Evolutionary conservation across 2,113 vertebrate species (phyloP), one percentile per base, ranked within the genome.

Genomic region (Mungos mungo): DNA sequence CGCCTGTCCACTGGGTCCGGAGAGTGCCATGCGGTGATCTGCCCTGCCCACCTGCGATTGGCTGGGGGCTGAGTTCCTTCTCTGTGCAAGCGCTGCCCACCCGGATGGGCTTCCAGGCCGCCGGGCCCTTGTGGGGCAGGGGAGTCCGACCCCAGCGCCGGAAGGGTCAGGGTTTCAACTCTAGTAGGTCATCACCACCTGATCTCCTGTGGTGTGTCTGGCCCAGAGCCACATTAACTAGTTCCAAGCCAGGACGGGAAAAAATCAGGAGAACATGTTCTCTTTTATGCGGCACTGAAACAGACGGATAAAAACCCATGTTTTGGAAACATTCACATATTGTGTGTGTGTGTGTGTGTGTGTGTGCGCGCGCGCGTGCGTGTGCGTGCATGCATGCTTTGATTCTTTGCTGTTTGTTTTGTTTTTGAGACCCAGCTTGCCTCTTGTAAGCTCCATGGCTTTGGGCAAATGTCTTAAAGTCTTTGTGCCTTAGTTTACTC

Each of bases 401-500:
- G 38, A 41, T 82, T 93, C 83, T 95, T 74, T n/a, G 6, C 81
- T 88, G 31, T 81, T 82, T 81, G 2, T 57, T 96, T 93, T 85
- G 11, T 74, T 90, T 94, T 83, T n/a, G 81, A 77, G 31, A 47
- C 6, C 6, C 35, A 15, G 3, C 6, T 88, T 97, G 88, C 60
- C 80, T 69, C 69, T 95, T 50, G 25, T 82, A 84, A 91, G 89
- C 57, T 52, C 35, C 14, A 21, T 88, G 52, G 35, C 85, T 94
- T 76, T 81, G 35, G 76, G 76, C 8, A 90, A 77, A 63, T 79
- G 95, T 90, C 84, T 76, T 86, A 93, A 95, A 45, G 10, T 88
- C 60, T 95, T 54, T 89, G 82, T 84, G 88, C 69, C 82, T 97
- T 79, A 76, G 66, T 91, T 90, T 93, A 60, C 88, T 93, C 6